These are phyloP conservation scores for Vesta saturnalis DNA, from an alignment of 2,888 invertebrate species.

Conservation along the genomic window DNA sequence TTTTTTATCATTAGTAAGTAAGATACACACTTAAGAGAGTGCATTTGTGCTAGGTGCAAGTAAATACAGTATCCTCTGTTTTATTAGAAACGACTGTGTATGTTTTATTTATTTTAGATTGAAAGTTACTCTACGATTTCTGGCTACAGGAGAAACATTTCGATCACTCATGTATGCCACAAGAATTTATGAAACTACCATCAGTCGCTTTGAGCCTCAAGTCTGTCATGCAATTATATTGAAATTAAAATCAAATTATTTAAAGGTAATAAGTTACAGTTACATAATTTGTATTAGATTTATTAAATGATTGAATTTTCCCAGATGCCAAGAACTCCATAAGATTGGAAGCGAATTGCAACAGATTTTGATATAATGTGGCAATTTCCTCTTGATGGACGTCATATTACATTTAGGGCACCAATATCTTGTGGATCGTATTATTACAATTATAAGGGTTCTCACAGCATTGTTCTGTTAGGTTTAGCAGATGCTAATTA, in stretches of 20 bases:
- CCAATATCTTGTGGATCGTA: constrained; percentile 33
- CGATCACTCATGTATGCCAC: not conserved
- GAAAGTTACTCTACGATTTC: not conserved
- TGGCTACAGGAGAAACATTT: not conserved
- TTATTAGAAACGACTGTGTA: not conserved
- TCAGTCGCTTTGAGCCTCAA: not conserved
- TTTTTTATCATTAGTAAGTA: not conserved
- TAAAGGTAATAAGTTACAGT: not conserved
- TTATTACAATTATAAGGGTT: too few species aligned
- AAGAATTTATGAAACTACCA: not conserved
- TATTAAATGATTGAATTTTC: not conserved
- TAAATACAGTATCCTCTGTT: not conserved
- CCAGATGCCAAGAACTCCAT: constrained; percentile 18
- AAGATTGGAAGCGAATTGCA: constrained; percentile 16
- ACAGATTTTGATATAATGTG: constrained; percentile 30
- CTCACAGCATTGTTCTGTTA: too few species aligned
- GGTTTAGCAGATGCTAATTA: too few species aligned
- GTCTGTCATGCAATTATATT: not conserved
- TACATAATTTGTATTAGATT: not conserved
- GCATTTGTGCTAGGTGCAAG: not conserved
- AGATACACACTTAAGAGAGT: not conserved
- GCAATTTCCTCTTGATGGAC: constrained; percentile 47
- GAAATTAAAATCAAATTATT: not conserved
- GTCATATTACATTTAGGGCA: constrained; percentile 41
- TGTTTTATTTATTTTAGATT: not conserved